Percentiles rank a stretch among this genome's conserved stretches.
Evolutionary conservation across 30 jellyfish, hydroid and myxozoan species (phyloP).

Genomic region (Nemopilema nomurai): DNA sequence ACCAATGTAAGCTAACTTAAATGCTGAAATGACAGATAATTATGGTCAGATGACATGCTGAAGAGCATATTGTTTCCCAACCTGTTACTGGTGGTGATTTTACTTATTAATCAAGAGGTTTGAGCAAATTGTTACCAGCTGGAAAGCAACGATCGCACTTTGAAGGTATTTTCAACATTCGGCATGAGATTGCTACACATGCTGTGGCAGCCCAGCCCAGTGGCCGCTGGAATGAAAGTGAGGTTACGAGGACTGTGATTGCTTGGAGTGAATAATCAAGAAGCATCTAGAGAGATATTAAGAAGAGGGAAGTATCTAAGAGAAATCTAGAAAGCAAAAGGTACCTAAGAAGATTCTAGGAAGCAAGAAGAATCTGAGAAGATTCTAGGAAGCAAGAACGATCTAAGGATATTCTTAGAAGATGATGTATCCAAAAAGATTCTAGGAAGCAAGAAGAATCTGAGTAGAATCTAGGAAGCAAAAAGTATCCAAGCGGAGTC

Average conservation of each 20-base stretch:
- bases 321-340: too few species aligned
- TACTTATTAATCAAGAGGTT: not conserved
- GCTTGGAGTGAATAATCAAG: too few species aligned
- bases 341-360: too few species aligned
- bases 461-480: too few species aligned
- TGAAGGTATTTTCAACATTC: not conserved
- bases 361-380: too few species aligned
- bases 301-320: too few species aligned
- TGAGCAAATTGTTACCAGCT: not conserved
- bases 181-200: not conserved
- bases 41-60: not conserved
- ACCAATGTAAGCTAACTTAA: not conserved
- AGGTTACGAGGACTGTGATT: not conserved
- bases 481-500: too few species aligned
- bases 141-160: not conserved
- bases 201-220: not conserved
- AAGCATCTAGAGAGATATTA: too few species aligned
- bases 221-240: not conserved
- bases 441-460: too few species aligned
- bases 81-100: slow-evolving; percentile 7
- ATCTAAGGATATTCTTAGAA: too few species aligned
- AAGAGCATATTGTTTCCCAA: not conserved
- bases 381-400: too few species aligned
- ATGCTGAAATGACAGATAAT: not conserved
- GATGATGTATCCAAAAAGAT: too few species aligned